phyloP scores from a whole-genome alignment of 1,140 invertebrate species.

The Homarus americanus region DNA sequence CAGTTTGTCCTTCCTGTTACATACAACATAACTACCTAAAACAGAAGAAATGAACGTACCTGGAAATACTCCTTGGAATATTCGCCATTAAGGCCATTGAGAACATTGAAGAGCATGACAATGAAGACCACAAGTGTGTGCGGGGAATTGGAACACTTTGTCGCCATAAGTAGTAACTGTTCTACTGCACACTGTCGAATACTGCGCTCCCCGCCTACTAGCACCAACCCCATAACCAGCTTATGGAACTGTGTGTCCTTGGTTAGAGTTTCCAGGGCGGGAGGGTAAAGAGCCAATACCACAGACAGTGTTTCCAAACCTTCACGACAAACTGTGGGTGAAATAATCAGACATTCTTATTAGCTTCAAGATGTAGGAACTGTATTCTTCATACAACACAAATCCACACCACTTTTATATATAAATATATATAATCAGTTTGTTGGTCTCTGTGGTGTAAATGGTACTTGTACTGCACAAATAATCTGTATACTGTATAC shows the following conservation, averaged over 20 bases:
- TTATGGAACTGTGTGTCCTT: conserved; percentile 89
- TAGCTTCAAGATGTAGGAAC: no score
- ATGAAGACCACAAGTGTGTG: conserved; percentile 85
- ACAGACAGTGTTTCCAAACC: conserved; percentile 95
- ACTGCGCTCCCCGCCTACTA: conserved; percentile 83
- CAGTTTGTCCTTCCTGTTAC: no score
- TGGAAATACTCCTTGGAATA: conserved; percentile 91
- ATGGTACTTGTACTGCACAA: no score
- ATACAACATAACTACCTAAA: no score
- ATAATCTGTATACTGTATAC: no score
- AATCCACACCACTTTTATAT: no score
- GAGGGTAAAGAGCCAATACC: conserved; percentile 90
- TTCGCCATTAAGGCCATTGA: conserved; percentile 87
- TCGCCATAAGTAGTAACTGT: conserved; percentile 89
- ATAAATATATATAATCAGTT: no score
- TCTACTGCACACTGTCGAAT: conserved; percentile 88
- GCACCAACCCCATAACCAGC: conserved; percentile 92
- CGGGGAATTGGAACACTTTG: conserved; percentile 81
- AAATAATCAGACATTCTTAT: no score
- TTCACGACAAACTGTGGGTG: conserved; percentile 89
- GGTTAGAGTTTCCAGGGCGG: conserved; percentile 85
- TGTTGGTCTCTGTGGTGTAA: no score
- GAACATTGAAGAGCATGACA: conserved; percentile 87
- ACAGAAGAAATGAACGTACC: conserved; percentile 76
- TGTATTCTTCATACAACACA: no score